Conservation (phyloP, 1,140 invertebrate species). For the Doryteuthis pealeii region DNA sequence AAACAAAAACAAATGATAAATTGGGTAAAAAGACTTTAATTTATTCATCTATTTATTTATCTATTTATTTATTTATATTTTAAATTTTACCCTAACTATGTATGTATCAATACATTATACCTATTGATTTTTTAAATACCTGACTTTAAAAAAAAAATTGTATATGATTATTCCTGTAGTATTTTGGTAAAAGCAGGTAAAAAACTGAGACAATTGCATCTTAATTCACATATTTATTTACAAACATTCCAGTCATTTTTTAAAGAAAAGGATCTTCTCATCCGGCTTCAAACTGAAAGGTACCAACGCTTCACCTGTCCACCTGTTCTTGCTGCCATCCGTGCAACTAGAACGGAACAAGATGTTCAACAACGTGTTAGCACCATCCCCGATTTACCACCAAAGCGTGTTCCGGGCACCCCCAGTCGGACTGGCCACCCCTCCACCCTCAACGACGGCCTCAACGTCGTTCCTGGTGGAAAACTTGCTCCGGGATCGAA, state of each 20-base stretch:
- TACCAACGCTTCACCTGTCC: neutral
- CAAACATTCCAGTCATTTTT: neutral
- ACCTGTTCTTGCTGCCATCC: neutral
- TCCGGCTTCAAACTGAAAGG: neutral
- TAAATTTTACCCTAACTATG: neutral
- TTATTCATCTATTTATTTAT: neutral
- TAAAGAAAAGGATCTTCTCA: neutral
- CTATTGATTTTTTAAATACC: neutral
- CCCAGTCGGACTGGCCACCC: slow-evolving; percentile 24
- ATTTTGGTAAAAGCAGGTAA: neutral
- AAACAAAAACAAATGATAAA: too few relatives aligned
- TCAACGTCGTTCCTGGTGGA: slow-evolving; percentile 63
- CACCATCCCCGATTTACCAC: slow-evolving; percentile 40
- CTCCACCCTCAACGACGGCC: slow-evolving; percentile 26
- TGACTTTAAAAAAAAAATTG: neutral
- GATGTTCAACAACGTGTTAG: slow-evolving; percentile 44
- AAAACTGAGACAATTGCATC: neutral
- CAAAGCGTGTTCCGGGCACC: slow-evolving; percentile 39
- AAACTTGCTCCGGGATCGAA: slow-evolving; percentile 62
- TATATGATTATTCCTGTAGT: neutral
- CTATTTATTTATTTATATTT: neutral
- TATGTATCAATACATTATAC: neutral
- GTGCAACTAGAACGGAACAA: neutral
- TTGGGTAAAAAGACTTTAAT: too few relatives aligned
- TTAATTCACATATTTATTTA: neutral